Evolutionary conservation across 2,797 vertebrate genomes (phyloP).

Genomic region (Rhyacichthys aspro): DNA sequence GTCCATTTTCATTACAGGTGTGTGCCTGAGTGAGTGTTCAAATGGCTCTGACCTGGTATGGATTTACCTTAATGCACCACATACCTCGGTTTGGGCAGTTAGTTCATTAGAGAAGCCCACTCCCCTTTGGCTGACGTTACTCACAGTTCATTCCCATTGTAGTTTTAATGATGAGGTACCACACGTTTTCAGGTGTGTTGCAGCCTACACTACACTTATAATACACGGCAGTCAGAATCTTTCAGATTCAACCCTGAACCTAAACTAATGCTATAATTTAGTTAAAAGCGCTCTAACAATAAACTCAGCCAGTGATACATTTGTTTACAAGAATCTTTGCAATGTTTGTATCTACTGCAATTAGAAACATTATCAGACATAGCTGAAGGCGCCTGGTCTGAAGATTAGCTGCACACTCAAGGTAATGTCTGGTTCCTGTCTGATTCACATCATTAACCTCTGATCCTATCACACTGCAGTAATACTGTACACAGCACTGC

Average conservation of each 20-base stretch:
- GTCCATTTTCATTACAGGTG: conserved; percentile 65
- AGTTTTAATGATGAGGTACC: conserved; percentile 64
- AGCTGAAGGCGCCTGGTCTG: conserved; percentile 68
- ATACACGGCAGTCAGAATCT: conserved; percentile 25
- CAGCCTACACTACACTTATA: conserved; percentile 19
- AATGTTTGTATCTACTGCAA: conserved; percentile 62
- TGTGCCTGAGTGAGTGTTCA: conserved; percentile 47
- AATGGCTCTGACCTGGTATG: conserved; percentile 60
- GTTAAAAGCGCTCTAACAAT: conserved; percentile 45
- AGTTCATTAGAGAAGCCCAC: conserved; percentile 67
- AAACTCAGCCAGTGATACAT: conserved; percentile 59
- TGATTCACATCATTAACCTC: conserved; percentile 81
- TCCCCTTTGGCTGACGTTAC: conserved; percentile 58
- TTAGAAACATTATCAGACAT: conserved; percentile 70
- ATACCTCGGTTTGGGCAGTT: conserved; percentile 52
- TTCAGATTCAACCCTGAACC: conserved; percentile 28
- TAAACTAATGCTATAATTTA: conserved; percentile 41
- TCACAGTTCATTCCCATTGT: conserved; percentile 79
- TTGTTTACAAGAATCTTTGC: conserved; percentile 60
- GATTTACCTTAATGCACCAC: conserved; percentile 68
- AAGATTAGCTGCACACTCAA: conserved; percentile 66
- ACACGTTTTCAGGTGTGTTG: conserved; percentile 74
- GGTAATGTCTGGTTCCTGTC: conserved; percentile 75
- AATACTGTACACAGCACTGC: conserved; percentile 52
- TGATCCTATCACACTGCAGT: conserved; percentile 65